Percentiles rank a stretch among this genome's conserved stretches.
These are phyloP conservation scores for Lagorchestes hirsutus DNA, from an alignment of 2,797 vertebrate species.

Conservation along the genomic window DNA sequence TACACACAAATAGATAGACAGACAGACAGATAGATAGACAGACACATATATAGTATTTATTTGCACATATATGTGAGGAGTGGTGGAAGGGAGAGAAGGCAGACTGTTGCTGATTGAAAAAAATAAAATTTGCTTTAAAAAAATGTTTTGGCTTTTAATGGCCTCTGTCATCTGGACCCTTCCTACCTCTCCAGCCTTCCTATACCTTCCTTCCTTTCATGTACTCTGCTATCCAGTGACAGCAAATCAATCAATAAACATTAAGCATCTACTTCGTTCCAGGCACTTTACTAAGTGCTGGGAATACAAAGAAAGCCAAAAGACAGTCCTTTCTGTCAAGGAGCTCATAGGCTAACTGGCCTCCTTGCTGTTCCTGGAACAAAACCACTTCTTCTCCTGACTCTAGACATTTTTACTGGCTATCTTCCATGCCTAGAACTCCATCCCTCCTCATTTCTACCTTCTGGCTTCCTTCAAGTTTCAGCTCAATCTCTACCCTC, in stretches of 20 bases:
- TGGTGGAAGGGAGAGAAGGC: not conserved
- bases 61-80: not conserved
- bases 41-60: not conserved
- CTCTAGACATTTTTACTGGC: not conserved
- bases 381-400: not conserved
- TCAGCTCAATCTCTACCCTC: not conserved
- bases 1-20: too few relatives aligned
- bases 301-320: not conserved
- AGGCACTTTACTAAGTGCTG: not conserved
- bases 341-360: not conserved
- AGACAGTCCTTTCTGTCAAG: not conserved
- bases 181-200: not conserved
- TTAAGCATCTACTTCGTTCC: not conserved
- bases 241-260: not conserved
- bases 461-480: not conserved
- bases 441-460: not conserved
- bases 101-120: not conserved
- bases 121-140: not conserved
- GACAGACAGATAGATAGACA: not conserved
- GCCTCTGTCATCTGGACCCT: not conserved
- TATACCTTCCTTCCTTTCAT: not conserved
- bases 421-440: not conserved
- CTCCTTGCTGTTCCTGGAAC: not conserved
- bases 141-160: not conserved
- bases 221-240: not conserved